These are phyloP conservation scores for Laspeyria flexula DNA, from an alignment of 2,888 invertebrate species.

Conservation along the genomic window DNA sequence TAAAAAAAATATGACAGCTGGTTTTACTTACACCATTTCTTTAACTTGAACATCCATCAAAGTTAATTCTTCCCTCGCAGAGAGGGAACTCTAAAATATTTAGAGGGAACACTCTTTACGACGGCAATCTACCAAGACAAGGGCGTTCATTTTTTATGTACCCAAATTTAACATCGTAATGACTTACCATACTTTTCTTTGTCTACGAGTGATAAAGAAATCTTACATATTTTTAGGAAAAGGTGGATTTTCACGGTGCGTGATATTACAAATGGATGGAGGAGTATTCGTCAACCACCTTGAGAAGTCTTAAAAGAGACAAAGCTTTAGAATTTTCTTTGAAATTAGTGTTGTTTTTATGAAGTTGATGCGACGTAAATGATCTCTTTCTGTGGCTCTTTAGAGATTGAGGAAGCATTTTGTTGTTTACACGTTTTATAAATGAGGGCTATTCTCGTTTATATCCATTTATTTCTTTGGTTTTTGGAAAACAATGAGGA, in stretches of 20 bases:
- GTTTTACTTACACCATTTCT: neutral
- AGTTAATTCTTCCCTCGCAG: slow-evolving; percentile 5
- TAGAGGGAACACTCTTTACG: slow-evolving; percentile 20
- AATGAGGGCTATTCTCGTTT: neutral
- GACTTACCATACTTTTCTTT: slow-evolving; percentile 25
- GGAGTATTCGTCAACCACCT: too few relatives aligned
- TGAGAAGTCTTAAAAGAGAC: neutral
- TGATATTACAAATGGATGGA: too few relatives aligned
- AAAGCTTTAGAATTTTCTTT: slow-evolving; percentile 7
- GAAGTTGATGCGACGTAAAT: slow-evolving; percentile 25
- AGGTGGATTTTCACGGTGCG: too few relatives aligned
- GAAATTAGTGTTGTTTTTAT: slow-evolving; percentile 24
- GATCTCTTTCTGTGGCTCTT: slow-evolving; percentile 10
- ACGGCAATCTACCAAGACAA: slow-evolving; percentile 19
- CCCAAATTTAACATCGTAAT: slow-evolving; percentile 26
- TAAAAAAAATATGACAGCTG: neutral
- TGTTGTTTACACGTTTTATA: slow-evolving; percentile 5
- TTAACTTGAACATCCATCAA: neutral
- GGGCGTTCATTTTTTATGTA: slow-evolving; percentile 29
- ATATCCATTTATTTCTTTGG: neutral
- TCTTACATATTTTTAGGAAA: slow-evolving; percentile 19
- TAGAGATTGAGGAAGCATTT: slow-evolving; percentile 5
- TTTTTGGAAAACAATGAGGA: neutral
- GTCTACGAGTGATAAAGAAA: slow-evolving; percentile 21
- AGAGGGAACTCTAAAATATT: slow-evolving; percentile 25